phyloP scores from a whole-genome alignment of 1,140 invertebrate species.

The Pteromalus puparum region DNA sequence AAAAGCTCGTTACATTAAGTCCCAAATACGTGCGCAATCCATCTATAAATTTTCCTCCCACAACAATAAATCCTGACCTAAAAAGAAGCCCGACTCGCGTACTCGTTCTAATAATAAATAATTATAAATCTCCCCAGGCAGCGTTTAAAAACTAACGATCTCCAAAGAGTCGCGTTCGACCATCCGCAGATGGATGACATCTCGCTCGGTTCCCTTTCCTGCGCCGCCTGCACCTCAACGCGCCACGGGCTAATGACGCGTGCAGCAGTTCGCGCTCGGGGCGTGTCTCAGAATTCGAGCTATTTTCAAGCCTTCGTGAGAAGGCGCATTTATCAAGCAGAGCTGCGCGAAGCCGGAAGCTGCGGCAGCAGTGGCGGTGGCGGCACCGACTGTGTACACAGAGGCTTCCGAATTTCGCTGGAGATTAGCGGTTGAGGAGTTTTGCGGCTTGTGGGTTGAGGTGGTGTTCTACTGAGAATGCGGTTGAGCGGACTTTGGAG shows the following conservation, averaged over 20 bases:
- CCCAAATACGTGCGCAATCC: too few relatives aligned
- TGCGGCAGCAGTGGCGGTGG: not conserved
- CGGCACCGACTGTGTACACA: constrained; percentile 47
- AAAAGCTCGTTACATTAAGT: too few relatives aligned
- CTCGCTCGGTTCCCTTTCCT: not conserved
- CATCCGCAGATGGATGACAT: constrained; percentile 21
- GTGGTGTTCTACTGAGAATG: too few relatives aligned
- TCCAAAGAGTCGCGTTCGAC: constrained; percentile 7
- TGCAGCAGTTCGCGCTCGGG: constrained; percentile 12
- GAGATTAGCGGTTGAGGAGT: not conserved
- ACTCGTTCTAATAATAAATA: constrained; percentile 30
- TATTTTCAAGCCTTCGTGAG: constrained; percentile 46
- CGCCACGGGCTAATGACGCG: constrained; percentile 43
- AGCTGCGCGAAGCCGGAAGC: constrained; percentile 37
- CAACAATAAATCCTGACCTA: not conserved
- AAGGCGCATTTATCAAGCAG: constrained; percentile 44
- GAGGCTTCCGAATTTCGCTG: not conserved
- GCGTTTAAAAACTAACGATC: not conserved
- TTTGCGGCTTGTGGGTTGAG: too few relatives aligned
- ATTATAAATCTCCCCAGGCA: constrained; percentile 12
- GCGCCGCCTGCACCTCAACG: not conserved
- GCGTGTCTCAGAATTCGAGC: constrained; percentile 45
- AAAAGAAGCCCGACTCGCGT: not conserved
- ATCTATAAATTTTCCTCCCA: too few relatives aligned
- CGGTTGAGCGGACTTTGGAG: too few relatives aligned